Evolutionary conservation across 2,888 invertebrate species (phyloP), one percentile per base, ranked within the genome.

Genomic region (Leptarthrus brevirostris): DNA sequence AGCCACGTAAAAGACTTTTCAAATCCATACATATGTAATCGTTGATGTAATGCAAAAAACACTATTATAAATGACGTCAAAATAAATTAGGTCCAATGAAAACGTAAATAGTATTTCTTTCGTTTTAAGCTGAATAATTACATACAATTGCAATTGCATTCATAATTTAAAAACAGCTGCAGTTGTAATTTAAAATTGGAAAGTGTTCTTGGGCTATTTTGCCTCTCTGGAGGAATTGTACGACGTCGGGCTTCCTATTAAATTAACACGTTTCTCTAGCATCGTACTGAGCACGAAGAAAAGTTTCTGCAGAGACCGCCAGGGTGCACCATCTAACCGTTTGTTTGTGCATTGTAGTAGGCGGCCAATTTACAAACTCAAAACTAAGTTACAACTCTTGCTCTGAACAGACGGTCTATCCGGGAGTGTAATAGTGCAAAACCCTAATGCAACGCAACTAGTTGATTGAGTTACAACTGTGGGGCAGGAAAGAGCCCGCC

Each of bases 361-460:
- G 24, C 14, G 66, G 30, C 47, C 26, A 66, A 66, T 44, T 66
- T 26, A 66, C 14, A n/a, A 66, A 66, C 49, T 66, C 14, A 16
- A 66, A 66, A 66, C 66, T 26, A 16, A 66, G 66, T 66, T 66
- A 66, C 66, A 66, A 47, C 24, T 47, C n/a, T n/a, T n/a, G n/a
- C n/a, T 14, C 26, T 5, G 18, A 16, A 26, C 5, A 14, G 24
- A 10, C 5, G 12, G 12, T 47, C 36, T 26, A 66, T 14, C 22
- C 66, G 12, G 49, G 6, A 66, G 30, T 36, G 6, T 58, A 36
- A 58, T 58, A 58, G 36, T 64, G 69, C 14, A 30, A 69, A 36
- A 52, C 44, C 30, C 52, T 20, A 36, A 34, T n/a, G 30, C 54
- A 40, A 52, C 69, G 69, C 69, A 69, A 69, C 69, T 69, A 47